A percentile compares a stretch with the other conserved stretches of the same genome.
Evolutionary conservation across 2,797 vertebrate genomes (phyloP).

Genomic region (Clarias fuscus): DNA sequence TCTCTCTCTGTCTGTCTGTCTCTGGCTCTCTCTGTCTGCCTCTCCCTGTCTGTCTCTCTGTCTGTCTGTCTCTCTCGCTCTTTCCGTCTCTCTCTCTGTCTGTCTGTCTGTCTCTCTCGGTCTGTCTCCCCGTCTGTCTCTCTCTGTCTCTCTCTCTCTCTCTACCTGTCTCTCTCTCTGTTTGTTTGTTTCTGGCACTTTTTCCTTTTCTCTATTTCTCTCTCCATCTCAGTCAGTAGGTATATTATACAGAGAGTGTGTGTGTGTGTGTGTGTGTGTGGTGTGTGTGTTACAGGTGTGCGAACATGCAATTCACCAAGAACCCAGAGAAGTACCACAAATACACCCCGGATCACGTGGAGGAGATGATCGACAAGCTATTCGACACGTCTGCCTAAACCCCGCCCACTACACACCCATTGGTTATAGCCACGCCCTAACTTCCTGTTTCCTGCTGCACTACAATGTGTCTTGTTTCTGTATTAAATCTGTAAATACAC

Average conservation of each 20-base stretch:
- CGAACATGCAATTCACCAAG: constrained; percentile 94
- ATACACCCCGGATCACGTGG: constrained; percentile 90
- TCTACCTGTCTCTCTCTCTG: not conserved
- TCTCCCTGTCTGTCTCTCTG: not conserved
- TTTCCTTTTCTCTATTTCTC: not conserved
- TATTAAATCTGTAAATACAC: constrained; percentile 36
- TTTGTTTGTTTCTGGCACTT: not conserved
- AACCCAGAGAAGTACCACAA: constrained; percentile 96
- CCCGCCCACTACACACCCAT: not conserved
- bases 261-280: constrained; percentile 1
- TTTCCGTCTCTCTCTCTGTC: not conserved
- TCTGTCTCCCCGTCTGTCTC: not conserved
- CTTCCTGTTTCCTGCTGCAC: constrained; percentile 29
- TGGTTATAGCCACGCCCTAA: not conserved
- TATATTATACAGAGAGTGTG: not conserved
- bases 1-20: not conserved
- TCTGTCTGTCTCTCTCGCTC: not conserved
- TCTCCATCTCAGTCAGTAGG: not conserved
- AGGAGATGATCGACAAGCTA: constrained; percentile 93
- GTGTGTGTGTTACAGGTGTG: constrained; percentile 73
- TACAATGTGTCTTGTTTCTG: not conserved
- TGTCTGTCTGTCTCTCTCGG: not conserved
- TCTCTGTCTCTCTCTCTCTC: not conserved
- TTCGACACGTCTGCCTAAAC: constrained; percentile 93
- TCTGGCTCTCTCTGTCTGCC: not conserved